Percentiles rank a stretch among this genome's conserved stretches.
Evolutionary conservation across 2,888 invertebrate species (phyloP).

Genomic region (Phania funesta): DNA sequence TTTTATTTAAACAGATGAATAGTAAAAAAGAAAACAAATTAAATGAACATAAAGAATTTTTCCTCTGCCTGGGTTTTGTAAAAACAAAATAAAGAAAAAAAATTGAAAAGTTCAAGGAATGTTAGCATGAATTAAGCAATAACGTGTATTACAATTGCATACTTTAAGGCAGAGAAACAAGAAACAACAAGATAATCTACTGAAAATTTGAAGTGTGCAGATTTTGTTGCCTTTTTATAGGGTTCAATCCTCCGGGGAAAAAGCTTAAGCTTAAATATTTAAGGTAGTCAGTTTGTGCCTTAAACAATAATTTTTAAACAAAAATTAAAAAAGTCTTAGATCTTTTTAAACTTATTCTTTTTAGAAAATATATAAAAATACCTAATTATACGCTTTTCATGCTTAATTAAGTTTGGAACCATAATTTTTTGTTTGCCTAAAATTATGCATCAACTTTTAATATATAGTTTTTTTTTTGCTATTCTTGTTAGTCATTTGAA

Average conservation of each 20-base stretch:
- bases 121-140: slow-evolving; percentile 8
- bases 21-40: neutral
- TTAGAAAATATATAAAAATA: neutral
- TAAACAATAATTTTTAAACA: no score
- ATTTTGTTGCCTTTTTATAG: neutral
- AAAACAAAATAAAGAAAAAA: slow-evolving; percentile 7
- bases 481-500: neutral
- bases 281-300: no score
- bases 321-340: no score
- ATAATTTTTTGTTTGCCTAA: neutral
- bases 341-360: neutral
- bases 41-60: slow-evolving; percentile 32
- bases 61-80: neutral
- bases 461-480: neutral
- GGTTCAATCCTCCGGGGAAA: no score
- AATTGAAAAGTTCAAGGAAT: slow-evolving; percentile 14
- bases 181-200: neutral
- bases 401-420: neutral
- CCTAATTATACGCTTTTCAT: neutral
- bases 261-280: no score
- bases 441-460: neutral
- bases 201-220: neutral
- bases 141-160: slow-evolving; percentile 5
- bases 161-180: slow-evolving; percentile 1
- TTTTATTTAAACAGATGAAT: slow-evolving; percentile 30